phyloP scores from a whole-genome alignment of 2,113 vertebrate species.

The Nestor notabilis region DNA sequence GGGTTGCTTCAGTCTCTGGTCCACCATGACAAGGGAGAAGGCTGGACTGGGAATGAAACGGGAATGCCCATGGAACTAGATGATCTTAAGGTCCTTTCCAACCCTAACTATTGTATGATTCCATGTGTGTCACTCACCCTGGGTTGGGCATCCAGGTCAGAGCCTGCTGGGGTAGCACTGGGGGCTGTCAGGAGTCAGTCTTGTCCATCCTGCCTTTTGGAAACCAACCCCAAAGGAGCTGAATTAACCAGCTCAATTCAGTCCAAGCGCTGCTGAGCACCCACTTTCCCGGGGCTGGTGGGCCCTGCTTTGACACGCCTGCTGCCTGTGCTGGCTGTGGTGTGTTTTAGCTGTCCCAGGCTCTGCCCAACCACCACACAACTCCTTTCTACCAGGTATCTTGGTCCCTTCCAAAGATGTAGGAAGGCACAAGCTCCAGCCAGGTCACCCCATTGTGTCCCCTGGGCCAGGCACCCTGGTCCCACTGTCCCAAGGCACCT shows the following conservation, averaged over 20 bases:
- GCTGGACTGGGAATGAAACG: neutral
- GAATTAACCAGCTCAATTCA: neutral
- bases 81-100: neutral
- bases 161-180: neutral
- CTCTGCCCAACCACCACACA: neutral
- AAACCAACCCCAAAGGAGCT: neutral
- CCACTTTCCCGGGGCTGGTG: neutral
- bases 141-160: neutral
- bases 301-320: neutral
- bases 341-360: neutral
- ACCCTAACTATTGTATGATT: neutral
- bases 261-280: neutral
- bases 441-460: neutral
- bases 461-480: neutral
- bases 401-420: neutral
- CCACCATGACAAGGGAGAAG: neutral
- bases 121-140: neutral
- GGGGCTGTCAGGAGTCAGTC: neutral
- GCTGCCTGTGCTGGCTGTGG: fast-evolving
- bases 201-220: neutral
- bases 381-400: neutral
- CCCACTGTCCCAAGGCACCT: neutral
- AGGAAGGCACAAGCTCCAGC: neutral
- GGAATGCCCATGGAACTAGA: neutral
- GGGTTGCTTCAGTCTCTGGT: neutral